Base-by-base conservation (phyloP, 2,888 invertebrate species). In the Polyommatus iphigenia region DNA sequence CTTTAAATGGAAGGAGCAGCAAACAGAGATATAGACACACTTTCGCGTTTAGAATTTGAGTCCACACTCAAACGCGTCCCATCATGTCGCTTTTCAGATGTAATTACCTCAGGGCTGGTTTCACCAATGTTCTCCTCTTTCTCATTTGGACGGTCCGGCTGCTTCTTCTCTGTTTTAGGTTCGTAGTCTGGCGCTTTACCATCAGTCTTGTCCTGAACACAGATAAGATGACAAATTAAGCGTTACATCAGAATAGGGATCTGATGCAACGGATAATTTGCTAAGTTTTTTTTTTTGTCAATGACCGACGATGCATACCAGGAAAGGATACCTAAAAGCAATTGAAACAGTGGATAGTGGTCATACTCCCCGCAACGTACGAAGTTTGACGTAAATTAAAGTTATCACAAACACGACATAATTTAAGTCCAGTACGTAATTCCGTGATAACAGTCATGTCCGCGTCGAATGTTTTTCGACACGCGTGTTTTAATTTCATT, bases 61-160 rank as follows among this genome's bases (percentile, higher is more conserved):
- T 7, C 7, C 36, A 36, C 36, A 36, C 36, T 36, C 36, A 36
- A 36, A 6, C 36, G 36, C 36, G 36, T 36, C 36, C 6, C 36
- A 36, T 1, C 36, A 36, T 36, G 36, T 36, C 36, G 8, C 36
- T 36, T 36, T 36, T 8, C 36, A 36, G 36, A 36, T 6, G 6
- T 36, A 36, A 36, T 36, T 36, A 93, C 93, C 82, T 93, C 93
- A 8, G 89, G 85, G 80, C 82, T 91, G 0, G 89, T 92, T 82
- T 93, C 92, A 15, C 93, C 93, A 0, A 85, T 76, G 72, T 87
- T 86, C 76, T 89, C 90, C 0, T 90, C 87, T 79, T 92, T 92
- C 77, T 92, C 92, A 62, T 83, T 88, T 0, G 83, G 83, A 77
- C 85, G 85, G 1, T 83, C 84, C 0, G 89, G 87, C 32, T 86